These are phyloP conservation scores for Dryocosmus kuriphilus DNA, from an alignment of 2,888 invertebrate genomes.

Conservation along the genomic window DNA sequence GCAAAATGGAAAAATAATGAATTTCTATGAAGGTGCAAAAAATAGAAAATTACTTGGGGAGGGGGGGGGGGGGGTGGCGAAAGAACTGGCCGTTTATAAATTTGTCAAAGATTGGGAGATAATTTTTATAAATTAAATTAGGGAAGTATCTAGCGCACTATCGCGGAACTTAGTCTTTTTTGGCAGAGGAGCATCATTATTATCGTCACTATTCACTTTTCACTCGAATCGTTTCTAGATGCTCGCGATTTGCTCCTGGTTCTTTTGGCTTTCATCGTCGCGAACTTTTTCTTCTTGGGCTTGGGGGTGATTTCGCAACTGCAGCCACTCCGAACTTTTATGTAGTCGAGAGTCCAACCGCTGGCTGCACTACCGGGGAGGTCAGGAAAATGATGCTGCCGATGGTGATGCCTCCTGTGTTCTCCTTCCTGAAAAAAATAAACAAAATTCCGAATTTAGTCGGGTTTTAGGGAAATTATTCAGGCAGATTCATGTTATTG, in stretches of 20 bases:
- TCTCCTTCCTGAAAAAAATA: slow-evolving; percentile 72
- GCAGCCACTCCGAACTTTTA: slow-evolving; percentile 90
- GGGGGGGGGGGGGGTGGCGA: background rate
- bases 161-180: slow-evolving; percentile 37
- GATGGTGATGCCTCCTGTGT: slow-evolving; percentile 73
- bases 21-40: background rate
- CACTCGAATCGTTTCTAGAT: slow-evolving; percentile 46
- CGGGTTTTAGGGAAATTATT: background rate
- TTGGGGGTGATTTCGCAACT: slow-evolving; percentile 87
- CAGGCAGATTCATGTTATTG: background rate
- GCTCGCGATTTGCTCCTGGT: slow-evolving; percentile 63
- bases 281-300: slow-evolving; percentile 78
- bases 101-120: background rate
- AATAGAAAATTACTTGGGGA: background rate
- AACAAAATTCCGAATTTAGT: background rate
- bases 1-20: background rate
- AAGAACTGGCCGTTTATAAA: background rate
- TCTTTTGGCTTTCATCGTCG: slow-evolving; percentile 65
- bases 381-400: slow-evolving; percentile 75
- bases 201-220: slow-evolving; percentile 11
- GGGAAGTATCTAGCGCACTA: slow-evolving; percentile 23
- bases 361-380: slow-evolving; percentile 79
- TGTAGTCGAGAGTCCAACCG: slow-evolving; percentile 89
- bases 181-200: slow-evolving; percentile 28
- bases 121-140: background rate